Conservation (phyloP, 2,888 invertebrate genomes). For the Eutolmus rufibarbis region DNA sequence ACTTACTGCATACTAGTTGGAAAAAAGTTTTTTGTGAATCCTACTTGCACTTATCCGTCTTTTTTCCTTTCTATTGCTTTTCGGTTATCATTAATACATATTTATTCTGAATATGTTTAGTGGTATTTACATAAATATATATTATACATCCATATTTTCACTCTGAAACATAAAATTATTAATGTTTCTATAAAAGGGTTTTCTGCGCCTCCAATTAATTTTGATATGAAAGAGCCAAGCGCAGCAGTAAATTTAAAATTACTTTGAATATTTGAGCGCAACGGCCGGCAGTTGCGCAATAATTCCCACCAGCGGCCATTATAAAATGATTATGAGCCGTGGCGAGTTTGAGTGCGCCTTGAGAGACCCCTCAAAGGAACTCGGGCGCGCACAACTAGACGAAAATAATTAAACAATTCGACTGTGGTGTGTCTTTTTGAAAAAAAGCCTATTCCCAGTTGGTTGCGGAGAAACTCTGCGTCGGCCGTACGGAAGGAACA, state of each 20-base stretch:
- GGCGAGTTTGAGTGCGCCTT: neutral
- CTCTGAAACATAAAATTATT: neutral
- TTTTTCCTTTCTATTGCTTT: no score
- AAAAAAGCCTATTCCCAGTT: conserved; percentile 43
- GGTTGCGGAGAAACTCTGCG: conserved; percentile 45
- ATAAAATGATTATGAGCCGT: neutral
- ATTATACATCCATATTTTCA: neutral
- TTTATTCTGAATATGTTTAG: no score
- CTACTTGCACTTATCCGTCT: no score
- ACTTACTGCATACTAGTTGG: no score
- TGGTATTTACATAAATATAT: no score
- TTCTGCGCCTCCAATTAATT: neutral
- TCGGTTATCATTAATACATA: no score
- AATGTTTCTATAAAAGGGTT: neutral
- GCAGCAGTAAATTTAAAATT: neutral
- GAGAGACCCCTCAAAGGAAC: neutral
- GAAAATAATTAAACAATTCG: conserved; percentile 35
- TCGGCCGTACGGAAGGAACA: conserved; percentile 35
- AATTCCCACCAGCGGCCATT: neutral
- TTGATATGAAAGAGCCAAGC: neutral
- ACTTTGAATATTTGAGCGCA: neutral
- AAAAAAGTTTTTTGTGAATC: no score
- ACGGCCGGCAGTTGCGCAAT: neutral
- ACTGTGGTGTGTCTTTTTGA: neutral
- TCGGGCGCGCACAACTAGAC: conserved; percentile 4